Percentiles rank a stretch among this genome's conserved stretches.
Conservation (phyloP, 2,888 invertebrate genomes). For the Invenusta paracnida region DNA sequence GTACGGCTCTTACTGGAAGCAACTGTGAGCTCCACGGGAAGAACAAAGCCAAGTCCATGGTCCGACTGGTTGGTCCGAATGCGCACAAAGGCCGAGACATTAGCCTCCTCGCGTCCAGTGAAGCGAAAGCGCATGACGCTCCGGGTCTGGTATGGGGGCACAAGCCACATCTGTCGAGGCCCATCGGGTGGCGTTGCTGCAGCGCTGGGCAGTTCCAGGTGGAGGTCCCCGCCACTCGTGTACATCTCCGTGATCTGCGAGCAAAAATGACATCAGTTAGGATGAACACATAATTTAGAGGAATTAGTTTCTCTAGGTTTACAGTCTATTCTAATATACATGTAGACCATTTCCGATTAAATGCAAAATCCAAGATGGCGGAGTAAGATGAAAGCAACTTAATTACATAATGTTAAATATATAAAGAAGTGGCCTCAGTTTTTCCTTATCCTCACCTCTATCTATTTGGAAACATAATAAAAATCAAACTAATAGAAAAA, state of each 20-base stretch:
- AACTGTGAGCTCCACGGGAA: constrained; percentile 80
- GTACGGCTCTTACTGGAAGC: constrained; percentile 59
- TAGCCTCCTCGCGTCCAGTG: constrained; percentile 70
- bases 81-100: constrained; percentile 78
- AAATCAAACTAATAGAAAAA: too few relatives aligned
- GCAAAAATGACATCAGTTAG: constrained; percentile 37
- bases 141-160: constrained; percentile 80
- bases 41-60: constrained; percentile 65
- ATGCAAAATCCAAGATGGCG: too few relatives aligned
- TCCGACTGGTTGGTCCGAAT: constrained; percentile 67
- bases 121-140: constrained; percentile 80
- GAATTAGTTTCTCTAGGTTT: constrained; percentile 73
- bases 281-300: neutral
- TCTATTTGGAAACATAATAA: too few relatives aligned
- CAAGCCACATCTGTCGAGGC: constrained; percentile 70
- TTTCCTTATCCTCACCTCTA: too few relatives aligned
- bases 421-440: too few relatives aligned
- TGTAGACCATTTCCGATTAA: too few relatives aligned
- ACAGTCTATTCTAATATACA: too few relatives aligned
- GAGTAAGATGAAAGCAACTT: too few relatives aligned
- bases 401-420: too few relatives aligned
- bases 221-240: constrained; percentile 74
- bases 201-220: constrained; percentile 72
- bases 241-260: constrained; percentile 64
- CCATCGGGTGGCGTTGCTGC: constrained; percentile 52